Evolutionary conservation across 2,888 invertebrate species (phyloP).

Genomic region (Ochropacha duplaris): DNA sequence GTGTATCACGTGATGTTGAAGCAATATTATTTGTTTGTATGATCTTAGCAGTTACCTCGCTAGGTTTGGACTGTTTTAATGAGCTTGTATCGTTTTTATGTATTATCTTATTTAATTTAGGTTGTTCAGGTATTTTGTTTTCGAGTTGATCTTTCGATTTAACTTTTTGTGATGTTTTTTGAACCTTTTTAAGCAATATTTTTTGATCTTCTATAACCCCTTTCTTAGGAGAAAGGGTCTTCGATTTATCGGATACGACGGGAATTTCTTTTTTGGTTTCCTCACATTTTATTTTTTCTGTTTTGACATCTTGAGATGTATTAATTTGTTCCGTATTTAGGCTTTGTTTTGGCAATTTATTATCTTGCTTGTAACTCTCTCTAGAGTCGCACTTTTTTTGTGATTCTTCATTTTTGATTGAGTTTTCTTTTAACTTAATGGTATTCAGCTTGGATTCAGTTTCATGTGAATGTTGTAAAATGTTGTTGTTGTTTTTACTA

Average conservation of each 20-base stretch:
- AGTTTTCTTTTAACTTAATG: conserved; percentile 4
- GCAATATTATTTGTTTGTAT: background rate
- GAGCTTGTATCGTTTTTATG: background rate
- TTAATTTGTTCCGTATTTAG: background rate
- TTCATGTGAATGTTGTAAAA: background rate
- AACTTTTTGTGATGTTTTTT: background rate
- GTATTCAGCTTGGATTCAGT: background rate
- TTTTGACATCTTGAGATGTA: background rate
- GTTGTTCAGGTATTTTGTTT: background rate
- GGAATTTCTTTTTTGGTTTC: background rate
- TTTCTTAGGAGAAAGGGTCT: background rate
- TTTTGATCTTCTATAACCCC: background rate
- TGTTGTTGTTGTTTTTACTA: background rate
- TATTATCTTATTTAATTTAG: background rate
- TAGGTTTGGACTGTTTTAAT: background rate
- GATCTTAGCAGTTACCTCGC: background rate
- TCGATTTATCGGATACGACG: background rate
- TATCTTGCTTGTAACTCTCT: background rate
- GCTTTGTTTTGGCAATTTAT: background rate
- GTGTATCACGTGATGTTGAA: background rate
- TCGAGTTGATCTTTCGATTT: background rate
- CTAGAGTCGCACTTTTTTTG: background rate
- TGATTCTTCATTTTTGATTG: background rate
- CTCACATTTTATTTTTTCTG: background rate
- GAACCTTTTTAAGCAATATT: background rate